These are phyloP conservation scores for Tenualosa ilisha DNA, from an alignment of 2,797 vertebrate species.

Conservation along the genomic window DNA sequence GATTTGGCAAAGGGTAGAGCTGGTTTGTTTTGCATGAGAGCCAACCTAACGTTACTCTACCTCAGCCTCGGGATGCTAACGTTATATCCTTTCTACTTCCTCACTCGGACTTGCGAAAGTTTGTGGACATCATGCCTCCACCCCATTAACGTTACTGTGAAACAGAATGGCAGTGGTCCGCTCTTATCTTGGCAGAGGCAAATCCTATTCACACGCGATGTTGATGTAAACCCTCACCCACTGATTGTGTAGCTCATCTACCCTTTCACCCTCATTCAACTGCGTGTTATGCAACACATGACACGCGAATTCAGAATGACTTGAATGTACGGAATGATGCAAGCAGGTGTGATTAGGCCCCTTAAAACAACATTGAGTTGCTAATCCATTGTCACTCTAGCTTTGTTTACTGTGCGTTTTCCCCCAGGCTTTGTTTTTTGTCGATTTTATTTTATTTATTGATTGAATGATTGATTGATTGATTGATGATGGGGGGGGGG, in stretches of 20 bases:
- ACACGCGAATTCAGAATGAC: neutral
- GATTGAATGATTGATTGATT: too few relatives aligned
- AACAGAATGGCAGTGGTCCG: neutral
- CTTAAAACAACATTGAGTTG: neutral
- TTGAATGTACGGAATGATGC: neutral
- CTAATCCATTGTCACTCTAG: too few relatives aligned
- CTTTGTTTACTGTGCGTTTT: too few relatives aligned
- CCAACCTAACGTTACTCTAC: neutral
- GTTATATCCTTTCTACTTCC: neutral
- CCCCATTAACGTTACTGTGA: neutral
- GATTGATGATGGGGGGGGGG: too few relatives aligned
- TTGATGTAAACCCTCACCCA: constrained; percentile 16
- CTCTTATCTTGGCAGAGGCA: neutral
- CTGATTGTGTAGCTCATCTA: neutral
- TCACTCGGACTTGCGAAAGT: neutral
- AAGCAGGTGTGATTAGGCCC: neutral
- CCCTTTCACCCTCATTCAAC: neutral
- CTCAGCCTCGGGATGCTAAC: neutral
- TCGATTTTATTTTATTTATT: too few relatives aligned
- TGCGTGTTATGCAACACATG: neutral
- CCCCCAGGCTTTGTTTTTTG: too few relatives aligned
- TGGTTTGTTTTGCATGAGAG: neutral
- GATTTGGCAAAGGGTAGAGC: neutral
- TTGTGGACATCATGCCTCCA: neutral
- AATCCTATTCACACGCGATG: neutral